Evolutionary conservation across 2,113 vertebrate species (phyloP).

Genomic region (Passerina amoena): DNA sequence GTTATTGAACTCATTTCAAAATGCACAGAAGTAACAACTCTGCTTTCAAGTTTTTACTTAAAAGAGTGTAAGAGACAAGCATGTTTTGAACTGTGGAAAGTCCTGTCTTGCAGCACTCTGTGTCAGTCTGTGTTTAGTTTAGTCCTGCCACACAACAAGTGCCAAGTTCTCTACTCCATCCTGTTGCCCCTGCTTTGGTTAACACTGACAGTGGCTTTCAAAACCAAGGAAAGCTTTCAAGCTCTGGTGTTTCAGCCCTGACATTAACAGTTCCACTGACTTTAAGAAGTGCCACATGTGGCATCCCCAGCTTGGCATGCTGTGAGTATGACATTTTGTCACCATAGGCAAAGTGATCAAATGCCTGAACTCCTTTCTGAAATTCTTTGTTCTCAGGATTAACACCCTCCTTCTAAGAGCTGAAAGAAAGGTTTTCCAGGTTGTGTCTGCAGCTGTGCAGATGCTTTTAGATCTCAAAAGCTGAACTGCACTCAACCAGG

Average conservation of each 20-base stretch:
- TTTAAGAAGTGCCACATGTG: background rate
- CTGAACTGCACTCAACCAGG: background rate
- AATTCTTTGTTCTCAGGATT: background rate
- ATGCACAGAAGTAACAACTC: background rate
- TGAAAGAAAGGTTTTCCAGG: background rate
- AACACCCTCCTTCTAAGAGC: background rate
- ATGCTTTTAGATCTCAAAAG: background rate
- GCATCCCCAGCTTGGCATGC: accelerated
- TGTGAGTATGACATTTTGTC: background rate
- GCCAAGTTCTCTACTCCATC: background rate
- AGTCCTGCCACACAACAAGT: background rate
- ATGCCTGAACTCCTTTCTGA: background rate
- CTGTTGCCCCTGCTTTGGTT: background rate
- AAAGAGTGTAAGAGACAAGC: background rate
- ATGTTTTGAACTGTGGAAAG: background rate
- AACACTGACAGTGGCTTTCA: background rate
- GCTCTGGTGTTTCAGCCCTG: background rate
- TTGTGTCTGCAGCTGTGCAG: background rate
- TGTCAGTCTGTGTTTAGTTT: background rate
- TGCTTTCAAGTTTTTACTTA: background rate
- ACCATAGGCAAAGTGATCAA: background rate
- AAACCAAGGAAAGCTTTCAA: background rate
- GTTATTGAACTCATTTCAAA: background rate
- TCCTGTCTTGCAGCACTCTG: background rate
- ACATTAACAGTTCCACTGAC: background rate